Evolutionary conservation across 2,797 vertebrate species (phyloP), one percentile per base, ranked within the genome.

Genomic region (Alcedo atthis): DNA sequence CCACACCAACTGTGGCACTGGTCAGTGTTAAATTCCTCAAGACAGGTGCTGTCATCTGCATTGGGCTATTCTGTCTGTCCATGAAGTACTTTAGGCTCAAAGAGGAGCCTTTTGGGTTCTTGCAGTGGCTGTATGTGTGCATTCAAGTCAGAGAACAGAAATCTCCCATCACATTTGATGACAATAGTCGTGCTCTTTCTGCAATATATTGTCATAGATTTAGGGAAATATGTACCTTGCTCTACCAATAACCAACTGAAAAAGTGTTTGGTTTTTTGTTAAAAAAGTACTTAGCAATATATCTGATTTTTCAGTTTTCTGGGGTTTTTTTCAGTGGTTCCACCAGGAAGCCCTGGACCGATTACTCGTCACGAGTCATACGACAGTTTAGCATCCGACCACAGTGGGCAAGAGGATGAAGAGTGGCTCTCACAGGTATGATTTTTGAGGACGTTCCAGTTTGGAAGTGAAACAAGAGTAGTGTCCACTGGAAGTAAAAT

Each of bases 361-460:
- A 99, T 99, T 96, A 99, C 98, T 55, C 98, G 98, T 1, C 98
- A 99, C 1, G 99, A 99, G 93, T 99, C 99, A 0, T 99, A 98
- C 12, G 99, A 99, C 97, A 99, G 99, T 94, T 97, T 99, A 94
- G 98, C 98, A 0, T 99, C 99, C 0, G 99, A 99, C 97, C 98
- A 99, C 96, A 99, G 99, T 7, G 98, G 98, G 48, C 99, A 98
- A 78, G 99, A 99, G 85, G 99, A 99, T 25, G 99, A 99, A 93
- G 99, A 99, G 97, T 99, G 99, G 99, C 98, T 99, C n/a, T 99
- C 99, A n/a, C 99, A 99, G 99, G 99, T 99, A 96, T 35, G 81
- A 26, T 6, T 3, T 5, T 4, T 5, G 24, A 19, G 59, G 26
- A 25, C 0, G 0, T 24, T 19, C 28, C 40, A 25, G 25, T 2